Percentiles rank a stretch among this genome's conserved stretches.
These are phyloP conservation scores for Oncorhynchus keta DNA, from an alignment of 2,113 vertebrate species.

Conservation along the genomic window DNA sequence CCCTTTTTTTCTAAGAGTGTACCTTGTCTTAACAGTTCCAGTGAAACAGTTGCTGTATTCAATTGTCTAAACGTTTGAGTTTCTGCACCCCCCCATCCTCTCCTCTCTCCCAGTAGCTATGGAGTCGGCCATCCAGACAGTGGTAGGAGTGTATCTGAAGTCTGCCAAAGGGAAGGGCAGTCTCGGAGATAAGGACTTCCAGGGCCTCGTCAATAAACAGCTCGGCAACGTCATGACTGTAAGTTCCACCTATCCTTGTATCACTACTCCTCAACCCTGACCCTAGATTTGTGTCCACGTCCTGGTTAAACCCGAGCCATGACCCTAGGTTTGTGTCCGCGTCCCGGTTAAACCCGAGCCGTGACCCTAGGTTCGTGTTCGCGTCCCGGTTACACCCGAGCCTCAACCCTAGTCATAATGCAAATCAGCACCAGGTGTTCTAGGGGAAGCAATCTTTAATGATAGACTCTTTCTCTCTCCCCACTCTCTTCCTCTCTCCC, in stretches of 20 bases:
- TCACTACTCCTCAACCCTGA: not conserved
- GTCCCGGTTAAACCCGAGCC: too few relatives aligned
- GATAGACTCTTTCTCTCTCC: not conserved
- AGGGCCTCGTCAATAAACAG: slow-evolving; percentile 62
- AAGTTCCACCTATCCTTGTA: not conserved
- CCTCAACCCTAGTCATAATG: too few relatives aligned
- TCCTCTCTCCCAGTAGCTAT: slow-evolving; percentile 53
- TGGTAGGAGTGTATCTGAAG: slow-evolving; percentile 63
- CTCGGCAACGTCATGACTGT: slow-evolving; percentile 66
- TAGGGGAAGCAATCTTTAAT: too few relatives aligned
- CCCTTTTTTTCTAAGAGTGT: too few relatives aligned
- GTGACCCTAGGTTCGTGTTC: too few relatives aligned
- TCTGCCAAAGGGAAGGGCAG: slow-evolving; percentile 58
- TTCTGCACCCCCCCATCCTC: not conserved
- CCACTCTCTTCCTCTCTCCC: not conserved
- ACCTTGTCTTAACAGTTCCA: slow-evolving; percentile 30
- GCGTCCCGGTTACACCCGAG: too few relatives aligned
- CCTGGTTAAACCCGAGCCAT: too few relatives aligned
- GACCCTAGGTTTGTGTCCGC: too few relatives aligned
- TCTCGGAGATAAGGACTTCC: slow-evolving; percentile 54
- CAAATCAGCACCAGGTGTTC: too few relatives aligned
- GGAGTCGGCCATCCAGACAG: slow-evolving; percentile 66
- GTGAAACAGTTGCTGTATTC: not conserved
- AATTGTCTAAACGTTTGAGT: not conserved
- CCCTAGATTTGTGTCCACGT: not conserved